phyloP scores from a whole-genome alignment of 2,888 invertebrate genomes.

The Anodontia alba region DNA sequence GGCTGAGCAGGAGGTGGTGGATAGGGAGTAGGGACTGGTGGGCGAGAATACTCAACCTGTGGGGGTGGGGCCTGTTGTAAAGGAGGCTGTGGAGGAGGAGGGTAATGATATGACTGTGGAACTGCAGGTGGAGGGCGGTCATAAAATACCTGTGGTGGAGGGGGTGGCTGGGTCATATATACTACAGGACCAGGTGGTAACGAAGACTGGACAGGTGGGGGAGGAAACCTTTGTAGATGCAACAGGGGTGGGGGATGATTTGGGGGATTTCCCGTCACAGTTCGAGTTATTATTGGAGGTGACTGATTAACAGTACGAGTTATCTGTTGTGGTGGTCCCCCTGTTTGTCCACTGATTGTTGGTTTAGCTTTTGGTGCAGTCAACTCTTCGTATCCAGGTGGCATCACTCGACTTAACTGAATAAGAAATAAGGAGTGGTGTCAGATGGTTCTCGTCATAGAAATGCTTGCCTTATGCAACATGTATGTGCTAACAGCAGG shows the following conservation, averaged over 20 bases:
- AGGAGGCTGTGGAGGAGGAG: background rate
- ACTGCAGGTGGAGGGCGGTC: background rate
- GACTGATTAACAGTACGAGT: conserved; percentile 6
- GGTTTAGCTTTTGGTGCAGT: background rate
- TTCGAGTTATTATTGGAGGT: background rate
- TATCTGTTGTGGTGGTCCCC: conserved; percentile 7
- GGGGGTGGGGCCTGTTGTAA: background rate
- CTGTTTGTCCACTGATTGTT: conserved; percentile 4
- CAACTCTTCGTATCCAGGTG: conserved; percentile 59
- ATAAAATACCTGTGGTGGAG: conserved; percentile 17
- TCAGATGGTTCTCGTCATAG: background rate
- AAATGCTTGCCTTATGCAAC: too few relatives aligned
- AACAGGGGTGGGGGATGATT: conserved; percentile 4
- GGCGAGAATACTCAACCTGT: background rate
- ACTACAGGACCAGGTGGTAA: background rate
- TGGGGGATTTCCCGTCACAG: conserved; percentile 4
- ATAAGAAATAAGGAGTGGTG: conserved; percentile 13
- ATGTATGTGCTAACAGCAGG: too few relatives aligned
- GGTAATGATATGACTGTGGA: background rate
- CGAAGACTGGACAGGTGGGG: conserved; percentile 21
- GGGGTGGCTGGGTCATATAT: background rate
- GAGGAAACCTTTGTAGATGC: background rate
- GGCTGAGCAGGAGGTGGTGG: conserved; percentile 10
- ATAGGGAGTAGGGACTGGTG: background rate
- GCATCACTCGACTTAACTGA: conserved; percentile 64